Conservation (phyloP, 1,140 invertebrate species). For the Melanaphis sacchari region DNA sequence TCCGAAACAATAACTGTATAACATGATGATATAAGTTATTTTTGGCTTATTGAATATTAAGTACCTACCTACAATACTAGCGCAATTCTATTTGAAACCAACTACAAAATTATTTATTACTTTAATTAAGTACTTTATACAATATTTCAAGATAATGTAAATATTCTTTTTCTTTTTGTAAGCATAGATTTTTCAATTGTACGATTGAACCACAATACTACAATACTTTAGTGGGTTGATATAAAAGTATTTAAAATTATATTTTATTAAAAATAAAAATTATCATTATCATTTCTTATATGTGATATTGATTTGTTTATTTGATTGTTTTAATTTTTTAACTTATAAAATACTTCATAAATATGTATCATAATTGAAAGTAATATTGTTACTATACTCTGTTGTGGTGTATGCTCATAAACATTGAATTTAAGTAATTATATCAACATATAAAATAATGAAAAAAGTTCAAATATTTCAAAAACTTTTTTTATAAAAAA, state of each 20-base stretch:
- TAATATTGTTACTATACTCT: neutral
- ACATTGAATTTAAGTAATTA: neutral
- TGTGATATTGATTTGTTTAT: neutral
- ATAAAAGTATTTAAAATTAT: neutral
- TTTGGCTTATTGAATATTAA: neutral
- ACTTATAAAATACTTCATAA: neutral
- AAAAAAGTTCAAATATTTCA: neutral
- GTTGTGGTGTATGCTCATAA: neutral
- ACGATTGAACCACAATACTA: too few species aligned
- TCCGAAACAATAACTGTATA: neutral
- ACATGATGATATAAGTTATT: neutral
- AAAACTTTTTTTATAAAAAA: neutral
- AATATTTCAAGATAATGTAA: neutral
- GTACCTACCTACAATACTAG: neutral
- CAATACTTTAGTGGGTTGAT: neutral
- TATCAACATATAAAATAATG: neutral
- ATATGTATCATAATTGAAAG: neutral
- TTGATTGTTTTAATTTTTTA: neutral
- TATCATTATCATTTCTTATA: neutral
- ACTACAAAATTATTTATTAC: neutral
- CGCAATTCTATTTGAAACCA: neutral
- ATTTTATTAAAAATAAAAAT: neutral
- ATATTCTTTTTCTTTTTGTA: neutral
- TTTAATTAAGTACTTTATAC: neutral
- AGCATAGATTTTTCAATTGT: neutral